Percentiles rank a stretch among this genome's conserved stretches.
phyloP scores from a whole-genome alignment of 2,113 vertebrate genomes.

The Gymnarchus niloticus region DNA sequence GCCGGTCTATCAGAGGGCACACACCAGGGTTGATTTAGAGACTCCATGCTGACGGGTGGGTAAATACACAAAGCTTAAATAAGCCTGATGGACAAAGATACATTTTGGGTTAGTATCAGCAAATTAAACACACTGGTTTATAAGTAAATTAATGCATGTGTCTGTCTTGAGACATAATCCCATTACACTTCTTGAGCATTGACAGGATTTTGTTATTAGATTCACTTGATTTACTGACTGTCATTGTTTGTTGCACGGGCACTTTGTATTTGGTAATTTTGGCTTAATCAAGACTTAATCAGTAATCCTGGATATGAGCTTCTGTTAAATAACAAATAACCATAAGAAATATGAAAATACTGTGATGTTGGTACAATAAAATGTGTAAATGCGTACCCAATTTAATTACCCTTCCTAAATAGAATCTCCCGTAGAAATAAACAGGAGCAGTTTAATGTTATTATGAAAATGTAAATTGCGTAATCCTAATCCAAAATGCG shows the following conservation, averaged over 20 bases:
- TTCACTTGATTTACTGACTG: background rate
- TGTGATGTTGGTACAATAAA: background rate
- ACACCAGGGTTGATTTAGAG: background rate
- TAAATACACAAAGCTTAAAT: background rate
- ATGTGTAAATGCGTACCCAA: background rate
- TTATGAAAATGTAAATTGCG: slow-evolving; percentile 8
- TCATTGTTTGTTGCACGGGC: background rate
- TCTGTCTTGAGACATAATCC: background rate
- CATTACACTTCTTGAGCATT: background rate
- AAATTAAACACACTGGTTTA: background rate
- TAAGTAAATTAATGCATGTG: background rate
- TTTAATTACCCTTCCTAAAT: slow-evolving; percentile 18
- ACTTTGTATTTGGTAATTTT: background rate
- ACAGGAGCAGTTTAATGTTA: background rate
- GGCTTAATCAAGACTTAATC: background rate
- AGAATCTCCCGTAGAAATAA: background rate
- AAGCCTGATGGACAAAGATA: background rate
- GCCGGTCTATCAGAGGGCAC: no score
- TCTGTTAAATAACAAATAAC: background rate
- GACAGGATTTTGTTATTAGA: background rate
- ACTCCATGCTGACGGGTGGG: background rate
- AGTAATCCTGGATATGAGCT: background rate
- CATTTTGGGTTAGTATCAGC: background rate
- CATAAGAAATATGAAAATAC: background rate
- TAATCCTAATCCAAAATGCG: background rate